Base-by-base conservation (phyloP, 2,888 invertebrate species). In the Myopa testacea region DNA sequence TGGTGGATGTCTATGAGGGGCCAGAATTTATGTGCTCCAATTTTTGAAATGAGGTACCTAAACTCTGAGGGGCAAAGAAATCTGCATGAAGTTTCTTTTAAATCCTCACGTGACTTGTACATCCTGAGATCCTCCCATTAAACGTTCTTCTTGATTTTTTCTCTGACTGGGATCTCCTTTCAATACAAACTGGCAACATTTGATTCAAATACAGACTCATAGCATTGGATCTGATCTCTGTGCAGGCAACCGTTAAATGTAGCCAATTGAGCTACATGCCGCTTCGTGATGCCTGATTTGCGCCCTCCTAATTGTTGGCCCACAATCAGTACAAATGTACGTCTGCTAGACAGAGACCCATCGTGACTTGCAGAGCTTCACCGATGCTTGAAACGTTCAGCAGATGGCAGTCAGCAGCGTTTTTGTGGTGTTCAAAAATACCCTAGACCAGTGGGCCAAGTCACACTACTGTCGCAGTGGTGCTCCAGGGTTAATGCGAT, bases 221-320 rank as follows among this genome's bases (percentile, higher is more conserved):
- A 63, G 63, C 26, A 50, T 3, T 14, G 50, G 3, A 50, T 50
- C 1, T 8, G 50, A 50, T 14, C 37, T 3, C 38, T 34, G 34
- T 34, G n/a, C 72, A 60, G 26, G 40, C 60, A 72, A 19, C 62
- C 72, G 60, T 62, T 14, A 26, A 26, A 26, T 26, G 60, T 72
- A 40, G 45, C 45, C 62, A 62, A 73, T 73, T 73, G 63, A 73
- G 40, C 55, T 26, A 34, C 70, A 10, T 34, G 37, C 34, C 7
- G 16, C 55, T 5, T n/a, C 8, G 58, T 52, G 52, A 70, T 55
- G 70, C 55, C n/a, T 70, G 50, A 55, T 70, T 70, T 70, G 58
- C 6, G 45, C 52, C 50, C 37, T 52, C 55, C 55, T 55, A 55
- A 70, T 37, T 26, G 70, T 55, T 40, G 14, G 6, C 3, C 40